Conservation (phyloP, 1,140 invertebrate genomes). For the Saccostrea cuccullata region DNA sequence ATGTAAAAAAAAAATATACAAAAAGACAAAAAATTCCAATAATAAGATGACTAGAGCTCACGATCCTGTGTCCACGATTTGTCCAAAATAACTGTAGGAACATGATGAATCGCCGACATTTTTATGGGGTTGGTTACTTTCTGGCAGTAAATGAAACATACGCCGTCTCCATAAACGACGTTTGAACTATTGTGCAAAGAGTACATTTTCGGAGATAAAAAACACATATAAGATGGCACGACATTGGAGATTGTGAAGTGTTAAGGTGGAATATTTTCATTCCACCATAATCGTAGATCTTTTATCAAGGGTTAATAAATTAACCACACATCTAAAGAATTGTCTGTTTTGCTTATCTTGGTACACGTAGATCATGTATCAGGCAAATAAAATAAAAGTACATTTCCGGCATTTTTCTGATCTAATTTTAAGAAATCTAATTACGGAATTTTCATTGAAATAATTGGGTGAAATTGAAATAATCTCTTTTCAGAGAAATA, state of each 20-base stretch:
- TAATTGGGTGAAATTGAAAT: no score
- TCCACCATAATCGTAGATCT: background rate
- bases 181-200: background rate
- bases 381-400: no score
- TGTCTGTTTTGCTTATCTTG: no score
- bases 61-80: background rate
- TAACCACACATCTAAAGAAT: no score
- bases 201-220: slow-evolving; percentile 3
- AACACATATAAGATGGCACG: background rate
- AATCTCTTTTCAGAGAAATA: no score
- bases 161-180: slow-evolving; percentile 6
- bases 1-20: background rate
- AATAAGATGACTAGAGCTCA: slow-evolving; percentile 13
- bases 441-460: no score
- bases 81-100: slow-evolving; percentile 2
- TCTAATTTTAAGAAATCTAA: no score
- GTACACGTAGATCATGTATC: no score
- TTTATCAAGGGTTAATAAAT: background rate
- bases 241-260: background rate
- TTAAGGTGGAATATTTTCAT: background rate
- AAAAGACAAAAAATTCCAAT: background rate
- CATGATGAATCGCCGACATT: slow-evolving; percentile 27
- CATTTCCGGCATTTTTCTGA: no score
- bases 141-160: slow-evolving; percentile 15
- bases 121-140: background rate